Base-by-base conservation (phyloP, 1,140 invertebrate species). In the Drosophila bifasciata region DNA sequence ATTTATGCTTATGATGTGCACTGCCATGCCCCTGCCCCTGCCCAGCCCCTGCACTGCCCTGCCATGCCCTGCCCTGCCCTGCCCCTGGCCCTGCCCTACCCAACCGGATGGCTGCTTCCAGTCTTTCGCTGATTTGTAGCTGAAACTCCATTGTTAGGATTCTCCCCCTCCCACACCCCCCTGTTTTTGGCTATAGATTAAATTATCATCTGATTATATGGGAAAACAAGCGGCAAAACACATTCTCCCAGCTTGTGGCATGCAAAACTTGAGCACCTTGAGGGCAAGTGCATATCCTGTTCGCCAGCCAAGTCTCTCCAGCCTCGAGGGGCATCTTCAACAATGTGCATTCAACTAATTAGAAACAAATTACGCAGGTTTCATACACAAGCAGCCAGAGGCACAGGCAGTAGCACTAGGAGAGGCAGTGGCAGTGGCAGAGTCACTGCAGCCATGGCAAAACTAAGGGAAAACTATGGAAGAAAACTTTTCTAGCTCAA, bases 1-100 rank as follows among this genome's bases (percentile, higher is more conserved):
- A 86, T 86, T 86, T 86, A 86, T 86, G 81, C 78, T 86, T 88
- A 86, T 86, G 77, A 86, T 86, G 79, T 79, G 76, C 75, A n/a
- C 79, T 25, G 23, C 23, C 23, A 8, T 74, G 75, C 64, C n/a
- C n/a, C n/a, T n/a, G n/a, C n/a, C n/a, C n/a, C n/a, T n/a, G n/a
- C n/a, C n/a, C n/a, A n/a, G n/a, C n/a, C n/a, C n/a, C n/a, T n/a
- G n/a, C n/a, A n/a, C n/a, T n/a, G n/a, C n/a, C n/a, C n/a, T n/a
- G n/a, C n/a, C n/a, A n/a, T n/a, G n/a, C n/a, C n/a, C n/a, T n/a
- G n/a, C n/a, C n/a, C n/a, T n/a, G n/a, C n/a, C n/a, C n/a, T n/a
- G n/a, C n/a, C n/a, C n/a, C n/a, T n/a, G n/a, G n/a, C n/a, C n/a
- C n/a, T n/a, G n/a, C n/a, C n/a, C n/a, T n/a, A n/a, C n/a, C n/a